Percentiles rank a stretch among this genome's conserved stretches.
Conservation (phyloP, 2,797 vertebrate genomes). For the Hoplostethus mediterraneus region DNA sequence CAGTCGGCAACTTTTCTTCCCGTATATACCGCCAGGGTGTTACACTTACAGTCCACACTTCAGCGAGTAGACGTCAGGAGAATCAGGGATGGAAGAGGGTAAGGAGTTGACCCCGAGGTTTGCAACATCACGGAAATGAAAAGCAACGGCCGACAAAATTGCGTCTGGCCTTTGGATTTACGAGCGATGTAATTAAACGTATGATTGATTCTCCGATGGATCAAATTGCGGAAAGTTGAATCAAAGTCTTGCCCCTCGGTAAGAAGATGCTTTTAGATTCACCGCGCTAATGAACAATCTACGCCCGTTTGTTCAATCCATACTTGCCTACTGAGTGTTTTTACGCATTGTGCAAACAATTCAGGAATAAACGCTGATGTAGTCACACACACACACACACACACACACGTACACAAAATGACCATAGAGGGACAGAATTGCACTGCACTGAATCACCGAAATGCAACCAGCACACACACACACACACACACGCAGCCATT, state of each 20-base stretch:
- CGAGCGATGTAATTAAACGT: background rate
- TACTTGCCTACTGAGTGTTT: conserved; percentile 56
- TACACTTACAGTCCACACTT: too few relatives aligned
- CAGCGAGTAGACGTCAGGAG: too few relatives aligned
- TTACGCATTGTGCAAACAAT: conserved; percentile 69
- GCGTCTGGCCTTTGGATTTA: too few relatives aligned
- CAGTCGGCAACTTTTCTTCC: too few relatives aligned
- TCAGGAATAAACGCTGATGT: conserved; percentile 49
- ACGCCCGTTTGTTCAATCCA: conserved; percentile 51
- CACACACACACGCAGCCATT: conserved; percentile 1
- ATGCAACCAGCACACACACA: conserved; percentile 48
- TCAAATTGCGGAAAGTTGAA: too few relatives aligned
- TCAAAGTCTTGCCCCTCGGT: background rate
- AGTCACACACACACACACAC: conserved; percentile 21
- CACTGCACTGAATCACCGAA: conserved; percentile 38
- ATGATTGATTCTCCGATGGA: too few relatives aligned
- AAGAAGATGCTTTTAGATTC: background rate
- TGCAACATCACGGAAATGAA: too few relatives aligned
- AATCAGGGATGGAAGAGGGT: too few relatives aligned
- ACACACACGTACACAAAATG: conserved; percentile 14
- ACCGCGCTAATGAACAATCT: conserved; percentile 49
- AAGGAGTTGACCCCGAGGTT: too few relatives aligned
- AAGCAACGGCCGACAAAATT: too few relatives aligned
- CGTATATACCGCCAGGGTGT: too few relatives aligned
- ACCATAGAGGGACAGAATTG: conserved; percentile 28